phyloP scores from a whole-genome alignment of 2,113 vertebrate genomes.

The Grantiella picta region DNA sequence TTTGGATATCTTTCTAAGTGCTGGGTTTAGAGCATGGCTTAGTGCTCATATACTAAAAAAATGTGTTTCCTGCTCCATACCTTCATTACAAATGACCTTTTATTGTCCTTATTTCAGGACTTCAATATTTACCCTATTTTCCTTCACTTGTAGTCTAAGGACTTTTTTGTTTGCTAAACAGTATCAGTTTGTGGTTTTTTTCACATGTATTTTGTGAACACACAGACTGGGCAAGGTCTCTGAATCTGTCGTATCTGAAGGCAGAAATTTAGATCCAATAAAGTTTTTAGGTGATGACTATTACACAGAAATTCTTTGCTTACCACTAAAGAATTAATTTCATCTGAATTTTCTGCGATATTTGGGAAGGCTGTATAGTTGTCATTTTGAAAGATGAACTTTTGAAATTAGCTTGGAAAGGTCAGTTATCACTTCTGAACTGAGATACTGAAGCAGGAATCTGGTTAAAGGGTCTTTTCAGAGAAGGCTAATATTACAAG shows the following conservation, averaged over 20 bases:
- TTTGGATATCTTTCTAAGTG: neutral
- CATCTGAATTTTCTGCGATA: neutral
- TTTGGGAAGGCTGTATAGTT: neutral
- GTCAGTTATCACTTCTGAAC: neutral
- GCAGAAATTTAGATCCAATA: neutral
- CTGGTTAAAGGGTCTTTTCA: neutral
- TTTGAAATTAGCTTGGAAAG: neutral
- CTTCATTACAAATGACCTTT: neutral
- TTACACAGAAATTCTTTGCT: neutral
- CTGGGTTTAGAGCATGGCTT: neutral
- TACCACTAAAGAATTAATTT: neutral
- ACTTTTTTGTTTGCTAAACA: neutral
- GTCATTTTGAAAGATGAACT: neutral
- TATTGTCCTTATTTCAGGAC: neutral
- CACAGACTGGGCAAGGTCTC: neutral
- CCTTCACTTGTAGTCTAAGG: neutral
- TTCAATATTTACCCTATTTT: neutral
- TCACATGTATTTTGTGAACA: neutral
- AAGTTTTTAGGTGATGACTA: neutral
- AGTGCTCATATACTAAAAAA: neutral
- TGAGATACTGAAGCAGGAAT: neutral
- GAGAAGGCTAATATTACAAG: neutral
- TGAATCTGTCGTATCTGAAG: neutral
- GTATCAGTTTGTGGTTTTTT: neutral
- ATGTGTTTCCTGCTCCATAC: neutral